A percentile compares a stretch with the other conserved stretches of the same genome.
These are phyloP conservation scores for Hyles euphorbiae DNA, from an alignment of 1,140 invertebrate species.

Conservation along the genomic window DNA sequence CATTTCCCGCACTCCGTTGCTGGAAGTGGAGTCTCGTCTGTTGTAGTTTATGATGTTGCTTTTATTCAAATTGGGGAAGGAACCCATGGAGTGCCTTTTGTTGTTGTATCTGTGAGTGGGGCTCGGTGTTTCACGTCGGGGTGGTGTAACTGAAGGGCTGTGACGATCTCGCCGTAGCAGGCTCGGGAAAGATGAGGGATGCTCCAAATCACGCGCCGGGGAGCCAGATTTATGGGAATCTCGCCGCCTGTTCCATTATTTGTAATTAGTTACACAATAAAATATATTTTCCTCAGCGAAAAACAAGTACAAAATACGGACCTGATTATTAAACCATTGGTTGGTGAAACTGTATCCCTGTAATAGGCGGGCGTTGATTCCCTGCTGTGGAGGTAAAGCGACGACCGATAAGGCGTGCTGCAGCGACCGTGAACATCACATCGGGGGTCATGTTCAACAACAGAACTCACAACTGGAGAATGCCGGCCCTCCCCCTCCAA, in stretches of 20 bases:
- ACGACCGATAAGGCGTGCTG: slow-evolving; percentile 68
- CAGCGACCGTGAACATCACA: slow-evolving; percentile 83
- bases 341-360: slow-evolving; percentile 75
- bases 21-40: slow-evolving; percentile 49
- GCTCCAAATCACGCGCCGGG: slow-evolving; percentile 77
- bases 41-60: slow-evolving; percentile 57
- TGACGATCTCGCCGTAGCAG: slow-evolving; percentile 77
- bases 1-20: slow-evolving; percentile 59
- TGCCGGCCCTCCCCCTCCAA: slow-evolving; percentile 72
- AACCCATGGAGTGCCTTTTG: slow-evolving; percentile 69
- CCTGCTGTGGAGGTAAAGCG: slow-evolving; percentile 61
- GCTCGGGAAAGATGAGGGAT: slow-evolving; percentile 82
- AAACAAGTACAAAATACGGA: slow-evolving; percentile 27
- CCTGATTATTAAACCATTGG: slow-evolving; percentile 65
- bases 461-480: slow-evolving; percentile 68
- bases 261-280: slow-evolving; percentile 19
- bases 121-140: slow-evolving; percentile 73
- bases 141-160: slow-evolving; percentile 76
- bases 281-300: slow-evolving; percentile 2
- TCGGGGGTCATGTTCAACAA: slow-evolving; percentile 76
- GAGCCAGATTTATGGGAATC: slow-evolving; percentile 77
- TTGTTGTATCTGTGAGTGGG: slow-evolving; percentile 64
- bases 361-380: slow-evolving; percentile 73
- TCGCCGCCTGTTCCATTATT: slow-evolving; percentile 65
- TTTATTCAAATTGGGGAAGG: slow-evolving; percentile 54